Evolutionary conservation across 2,888 invertebrate species (phyloP).

Genomic region (Hypsopygia costalis): DNA sequence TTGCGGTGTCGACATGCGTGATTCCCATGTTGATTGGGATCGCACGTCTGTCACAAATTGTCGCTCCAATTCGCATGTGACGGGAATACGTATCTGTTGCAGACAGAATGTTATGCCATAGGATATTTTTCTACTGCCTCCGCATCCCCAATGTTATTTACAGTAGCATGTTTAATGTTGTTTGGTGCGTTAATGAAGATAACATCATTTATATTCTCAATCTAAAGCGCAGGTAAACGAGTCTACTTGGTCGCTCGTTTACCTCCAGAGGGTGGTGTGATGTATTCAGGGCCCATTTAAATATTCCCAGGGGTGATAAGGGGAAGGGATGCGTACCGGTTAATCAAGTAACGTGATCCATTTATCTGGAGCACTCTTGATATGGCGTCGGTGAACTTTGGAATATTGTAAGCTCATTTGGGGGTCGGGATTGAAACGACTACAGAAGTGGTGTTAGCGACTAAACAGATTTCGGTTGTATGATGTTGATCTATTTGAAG

Average conservation of each 20-base stretch:
- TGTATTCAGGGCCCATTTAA: conserved; percentile 77
- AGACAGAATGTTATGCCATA: conserved; percentile 10
- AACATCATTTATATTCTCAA: conserved; percentile 60
- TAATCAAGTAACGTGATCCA: conserved; percentile 80
- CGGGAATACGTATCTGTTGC: conserved; percentile 38
- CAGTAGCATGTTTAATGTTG: conserved; percentile 33
- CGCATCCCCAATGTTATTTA: conserved; percentile 1
- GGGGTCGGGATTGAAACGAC: conserved; percentile 45
- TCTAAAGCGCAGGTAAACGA: conserved; percentile 66
- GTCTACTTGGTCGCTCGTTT: conserved; percentile 52
- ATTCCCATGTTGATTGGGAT: conserved; percentile 69
- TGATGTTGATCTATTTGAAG: conserved; percentile 10
- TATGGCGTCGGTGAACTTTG: conserved; percentile 69
- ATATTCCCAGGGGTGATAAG: conserved; percentile 77
- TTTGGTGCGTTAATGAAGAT: conserved; percentile 57
- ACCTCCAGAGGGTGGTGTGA: conserved; percentile 68
- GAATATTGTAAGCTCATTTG: conserved; percentile 68
- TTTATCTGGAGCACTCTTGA: conserved; percentile 77
- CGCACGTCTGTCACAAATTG: conserved; percentile 68
- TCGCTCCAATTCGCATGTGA: conserved; percentile 68
- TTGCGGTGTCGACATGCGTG: conserved; percentile 65
- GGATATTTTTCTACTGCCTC: conserved; percentile 3
- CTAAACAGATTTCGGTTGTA: conserved; percentile 31
- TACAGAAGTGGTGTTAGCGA: conserved; percentile 28
- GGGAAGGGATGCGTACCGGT: conserved; percentile 74